Base-by-base conservation (phyloP, 30 jellyfish, hydroid and myxozoan species). In the Clytia hemisphaerica region DNA sequence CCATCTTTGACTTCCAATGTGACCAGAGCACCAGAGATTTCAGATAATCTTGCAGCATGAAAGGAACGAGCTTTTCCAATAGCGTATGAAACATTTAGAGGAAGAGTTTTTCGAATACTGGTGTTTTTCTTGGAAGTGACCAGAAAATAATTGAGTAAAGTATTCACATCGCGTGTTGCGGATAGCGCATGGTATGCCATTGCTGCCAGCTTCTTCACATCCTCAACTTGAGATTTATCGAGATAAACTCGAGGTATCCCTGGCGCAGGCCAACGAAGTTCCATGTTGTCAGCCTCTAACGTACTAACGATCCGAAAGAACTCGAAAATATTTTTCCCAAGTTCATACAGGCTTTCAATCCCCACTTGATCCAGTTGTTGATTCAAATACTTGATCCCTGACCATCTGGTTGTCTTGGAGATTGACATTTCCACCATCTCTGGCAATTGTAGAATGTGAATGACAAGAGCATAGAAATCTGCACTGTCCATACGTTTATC, bases 271-370 rank as follows among this genome's bases (percentile, higher is more conserved):
- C 94, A 82, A 19, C 16, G 42, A 4, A 82, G 53, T 27, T 55
- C 83, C 24, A 64, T 45, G 44, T 65, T 65, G 3, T 75, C 87
- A 6, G 45, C 85, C 9, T 51, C 45, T 24, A 74, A 38, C 26
- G 50, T 53, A 18, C 84, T 70, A 18, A 83, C 94, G 3, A 72
- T 54, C 36, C 89, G 80, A 55, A 82, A 82, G 79, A 82, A 82
- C 7, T 70, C 44, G 25, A 58, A 32, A 42, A 82, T 24, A 83
- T 65, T 82, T 25, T 63, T 72, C 0, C 88, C 94, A 27, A 82
- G 66, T 18, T 55, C 64, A 45, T 29, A n/a, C 19, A 62, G 30
- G 38, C 73, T 84, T 22, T 72, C 54, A 12, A 12, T 9, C 25
- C 26, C 12, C 12, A 77, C 62, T 64, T 66, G 31, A 48, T 65